phyloP scores from a whole-genome alignment of 1,140 invertebrate species.

The Achatina immaculata region DNA sequence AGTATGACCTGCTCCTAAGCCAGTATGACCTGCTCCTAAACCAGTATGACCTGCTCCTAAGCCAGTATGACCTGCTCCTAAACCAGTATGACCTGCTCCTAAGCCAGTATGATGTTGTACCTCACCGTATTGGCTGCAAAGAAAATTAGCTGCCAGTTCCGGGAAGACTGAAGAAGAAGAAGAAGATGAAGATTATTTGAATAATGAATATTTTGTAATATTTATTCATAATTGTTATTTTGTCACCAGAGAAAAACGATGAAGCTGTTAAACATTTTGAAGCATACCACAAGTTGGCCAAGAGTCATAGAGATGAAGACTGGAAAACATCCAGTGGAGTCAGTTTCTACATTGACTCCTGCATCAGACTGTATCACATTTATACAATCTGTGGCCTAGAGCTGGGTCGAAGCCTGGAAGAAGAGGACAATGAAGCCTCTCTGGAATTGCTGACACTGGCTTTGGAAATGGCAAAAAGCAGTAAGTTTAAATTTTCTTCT shows the following conservation, averaged over 20 bases:
- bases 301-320: conserved; percentile 53
- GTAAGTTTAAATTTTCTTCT: conserved; percentile 2
- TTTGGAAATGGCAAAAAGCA: conserved; percentile 56
- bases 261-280: conserved; percentile 68
- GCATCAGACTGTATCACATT: conserved; percentile 63
- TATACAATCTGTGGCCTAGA: conserved; percentile 60
- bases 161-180: no score
- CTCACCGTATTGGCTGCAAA: no score
- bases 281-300: conserved; percentile 59
- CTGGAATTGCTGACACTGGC: conserved; percentile 64
- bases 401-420: conserved; percentile 47
- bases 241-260: conserved; percentile 55
- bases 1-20: no score
- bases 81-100: no score
- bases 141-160: no score
- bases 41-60: no score
- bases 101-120: no score
- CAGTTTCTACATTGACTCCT: conserved; percentile 62
- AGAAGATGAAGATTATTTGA: no score
- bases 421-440: conserved; percentile 42
- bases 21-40: no score
- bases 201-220: not conserved
- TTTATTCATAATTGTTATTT: not conserved
- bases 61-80: no score
- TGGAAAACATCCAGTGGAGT: conserved; percentile 47